Evolutionary conservation across 2,113 vertebrate genomes (phyloP).

Genomic region (pig (Sus scrofa)): DNA sequence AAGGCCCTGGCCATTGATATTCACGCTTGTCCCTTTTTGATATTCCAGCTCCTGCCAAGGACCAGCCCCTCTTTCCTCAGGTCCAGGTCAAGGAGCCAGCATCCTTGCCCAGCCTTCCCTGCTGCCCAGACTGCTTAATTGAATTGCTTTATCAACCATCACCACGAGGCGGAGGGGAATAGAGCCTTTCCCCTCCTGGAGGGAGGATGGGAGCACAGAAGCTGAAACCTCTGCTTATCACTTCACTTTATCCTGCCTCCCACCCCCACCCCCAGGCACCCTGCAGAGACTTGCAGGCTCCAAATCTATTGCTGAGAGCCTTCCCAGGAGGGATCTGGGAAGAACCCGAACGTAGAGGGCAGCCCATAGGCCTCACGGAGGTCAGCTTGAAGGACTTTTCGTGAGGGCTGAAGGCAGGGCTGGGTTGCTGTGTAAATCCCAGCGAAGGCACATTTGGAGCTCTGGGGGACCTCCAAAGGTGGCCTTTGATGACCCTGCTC

Average conservation of each 20-base stretch:
- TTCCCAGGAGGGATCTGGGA: background rate
- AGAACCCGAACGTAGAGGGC: background rate
- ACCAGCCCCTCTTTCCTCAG: background rate
- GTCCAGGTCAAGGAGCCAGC: conserved; percentile 40
- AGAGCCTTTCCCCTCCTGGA: background rate
- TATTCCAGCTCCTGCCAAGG: background rate
- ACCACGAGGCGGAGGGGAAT: background rate
- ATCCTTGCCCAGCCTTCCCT: conserved; percentile 21
- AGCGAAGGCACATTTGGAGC: background rate
- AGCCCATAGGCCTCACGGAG: background rate
- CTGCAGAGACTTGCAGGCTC: background rate
- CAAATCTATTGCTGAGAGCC: background rate
- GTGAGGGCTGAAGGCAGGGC: background rate
- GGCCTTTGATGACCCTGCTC: background rate
- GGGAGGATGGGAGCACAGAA: background rate
- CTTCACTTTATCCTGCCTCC: conserved; percentile 5
- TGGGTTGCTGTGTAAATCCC: background rate
- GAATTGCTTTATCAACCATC: conserved; percentile 61
- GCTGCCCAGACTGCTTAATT: background rate
- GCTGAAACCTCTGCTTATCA: background rate
- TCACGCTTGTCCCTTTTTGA: background rate
- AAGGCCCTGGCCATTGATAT: background rate
- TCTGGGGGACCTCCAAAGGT: background rate
- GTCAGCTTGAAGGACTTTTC: background rate
- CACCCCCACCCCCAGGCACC: background rate